Evolutionary conservation across 2,797 vertebrate species (phyloP).

Genomic region (Halcyon leucocephala): DNA sequence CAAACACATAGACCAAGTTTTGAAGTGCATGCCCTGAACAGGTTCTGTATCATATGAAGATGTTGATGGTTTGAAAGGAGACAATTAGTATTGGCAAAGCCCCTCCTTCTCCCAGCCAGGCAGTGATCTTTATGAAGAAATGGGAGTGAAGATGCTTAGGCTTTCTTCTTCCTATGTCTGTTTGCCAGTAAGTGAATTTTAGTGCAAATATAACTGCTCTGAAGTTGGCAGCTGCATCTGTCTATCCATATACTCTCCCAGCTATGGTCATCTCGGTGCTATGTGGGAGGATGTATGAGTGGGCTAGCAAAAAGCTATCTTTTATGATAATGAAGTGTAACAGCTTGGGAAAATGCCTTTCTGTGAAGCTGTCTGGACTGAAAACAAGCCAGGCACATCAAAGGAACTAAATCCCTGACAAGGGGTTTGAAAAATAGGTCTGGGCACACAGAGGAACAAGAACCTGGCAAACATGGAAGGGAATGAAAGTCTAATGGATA

Average conservation of each 20-base stretch:
- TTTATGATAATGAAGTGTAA: background rate
- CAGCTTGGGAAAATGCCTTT: conserved; percentile 3
- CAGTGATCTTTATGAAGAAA: background rate
- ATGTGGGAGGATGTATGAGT: background rate
- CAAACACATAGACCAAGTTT: background rate
- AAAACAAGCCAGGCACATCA: conserved; percentile 18
- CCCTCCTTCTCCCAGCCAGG: background rate
- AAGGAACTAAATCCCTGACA: conserved; percentile 14
- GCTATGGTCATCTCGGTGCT: background rate
- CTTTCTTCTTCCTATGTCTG: background rate
- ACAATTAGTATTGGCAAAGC: background rate
- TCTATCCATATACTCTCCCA: background rate
- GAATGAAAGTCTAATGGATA: background rate
- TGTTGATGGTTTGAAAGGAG: background rate
- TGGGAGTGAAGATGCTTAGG: background rate
- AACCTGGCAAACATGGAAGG: background rate
- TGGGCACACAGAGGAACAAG: background rate
- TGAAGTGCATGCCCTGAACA: background rate
- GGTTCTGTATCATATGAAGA: background rate
- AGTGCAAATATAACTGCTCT: background rate
- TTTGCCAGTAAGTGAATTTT: background rate
- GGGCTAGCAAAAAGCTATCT: background rate
- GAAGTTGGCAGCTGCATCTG: background rate
- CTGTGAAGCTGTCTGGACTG: background rate
- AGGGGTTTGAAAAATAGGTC: conserved; percentile 7